Conservation (phyloP, 2,888 invertebrate genomes). For the Aphidius colemani region DNA sequence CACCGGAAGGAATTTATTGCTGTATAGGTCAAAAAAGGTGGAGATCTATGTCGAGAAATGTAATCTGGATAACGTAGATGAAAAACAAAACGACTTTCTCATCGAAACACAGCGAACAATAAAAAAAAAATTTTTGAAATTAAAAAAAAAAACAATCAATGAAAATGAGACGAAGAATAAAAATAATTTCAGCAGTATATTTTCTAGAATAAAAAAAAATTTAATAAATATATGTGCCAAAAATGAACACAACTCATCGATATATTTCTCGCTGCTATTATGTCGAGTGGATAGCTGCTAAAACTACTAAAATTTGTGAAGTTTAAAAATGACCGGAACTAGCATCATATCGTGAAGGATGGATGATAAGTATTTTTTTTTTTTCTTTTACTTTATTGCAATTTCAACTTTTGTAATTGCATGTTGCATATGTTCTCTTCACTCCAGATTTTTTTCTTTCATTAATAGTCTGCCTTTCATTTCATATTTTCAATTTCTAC, state of each 20-base stretch:
- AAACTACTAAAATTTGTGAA: slow-evolving; percentile 14
- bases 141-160: slow-evolving; percentile 1
- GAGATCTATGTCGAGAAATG: slow-evolving; percentile 30
- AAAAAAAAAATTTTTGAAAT: slow-evolving; percentile 9
- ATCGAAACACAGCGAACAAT: slow-evolving; percentile 13
- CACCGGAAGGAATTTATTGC: slow-evolving; percentile 31
- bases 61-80: slow-evolving; percentile 30
- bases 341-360: slow-evolving; percentile 10
- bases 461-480: too few species aligned
- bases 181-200: not conserved
- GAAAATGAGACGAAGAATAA: not conserved
- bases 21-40: slow-evolving; percentile 26
- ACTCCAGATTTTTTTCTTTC: too few species aligned
- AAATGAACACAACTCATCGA: slow-evolving; percentile 5
- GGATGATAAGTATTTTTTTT: slow-evolving; percentile 7
- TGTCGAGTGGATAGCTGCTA: not conserved
- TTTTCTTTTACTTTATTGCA: not conserved
- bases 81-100: slow-evolving; percentile 21
- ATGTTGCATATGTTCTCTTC: too few species aligned
- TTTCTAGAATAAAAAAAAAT: slow-evolving; percentile 4
- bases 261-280: slow-evolving; percentile 4
- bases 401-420: not conserved
- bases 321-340: slow-evolving; percentile 20
- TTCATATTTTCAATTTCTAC: too few species aligned
- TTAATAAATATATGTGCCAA: not conserved